Percentiles rank a stretch among this genome's conserved stretches.
Conservation (phyloP, 2,888 invertebrate genomes). For the Synergus gifuensis region DNA sequence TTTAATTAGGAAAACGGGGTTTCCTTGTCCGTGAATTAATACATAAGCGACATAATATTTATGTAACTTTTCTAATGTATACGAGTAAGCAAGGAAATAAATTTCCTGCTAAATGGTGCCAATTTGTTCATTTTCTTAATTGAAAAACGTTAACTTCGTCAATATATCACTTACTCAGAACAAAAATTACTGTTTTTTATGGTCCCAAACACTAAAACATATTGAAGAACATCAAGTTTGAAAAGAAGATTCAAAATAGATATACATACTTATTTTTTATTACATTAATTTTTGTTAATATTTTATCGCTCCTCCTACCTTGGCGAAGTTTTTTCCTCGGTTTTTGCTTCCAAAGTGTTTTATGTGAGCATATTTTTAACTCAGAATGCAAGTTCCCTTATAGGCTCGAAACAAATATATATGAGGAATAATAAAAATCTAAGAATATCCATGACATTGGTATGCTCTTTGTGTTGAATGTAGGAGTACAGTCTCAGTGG, state of each 20-base stretch:
- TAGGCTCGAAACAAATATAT: background rate
- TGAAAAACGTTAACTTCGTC: background rate
- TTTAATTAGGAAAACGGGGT: constrained; percentile 23
- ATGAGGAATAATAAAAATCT: constrained; percentile 4
- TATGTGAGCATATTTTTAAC: background rate
- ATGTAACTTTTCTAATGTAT: background rate
- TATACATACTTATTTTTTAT: too few relatives aligned
- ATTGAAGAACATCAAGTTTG: too few relatives aligned
- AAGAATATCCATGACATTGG: constrained; percentile 25
- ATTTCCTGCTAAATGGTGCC: constrained; percentile 19
- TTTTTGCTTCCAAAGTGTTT: background rate
- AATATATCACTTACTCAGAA: background rate
- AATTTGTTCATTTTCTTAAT: constrained; percentile 9
- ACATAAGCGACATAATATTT: constrained; percentile 5
- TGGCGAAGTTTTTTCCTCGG: background rate
- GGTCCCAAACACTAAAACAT: too few relatives aligned
- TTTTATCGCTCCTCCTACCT: background rate
- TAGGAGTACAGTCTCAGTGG: background rate
- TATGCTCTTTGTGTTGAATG: constrained; percentile 37
- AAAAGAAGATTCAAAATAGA: too few relatives aligned
- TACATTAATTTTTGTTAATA: too few relatives aligned
- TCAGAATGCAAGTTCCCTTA: background rate
- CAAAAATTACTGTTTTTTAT: background rate
- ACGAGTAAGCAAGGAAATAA: constrained; percentile 5
- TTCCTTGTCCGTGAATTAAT: constrained; percentile 23